Evolutionary conservation across 37 sponge, comb jelly and placozoan genomes (phyloP), one percentile per base, ranked within the genome.

Genomic region (Aphrocallistes beatrix): DNA sequence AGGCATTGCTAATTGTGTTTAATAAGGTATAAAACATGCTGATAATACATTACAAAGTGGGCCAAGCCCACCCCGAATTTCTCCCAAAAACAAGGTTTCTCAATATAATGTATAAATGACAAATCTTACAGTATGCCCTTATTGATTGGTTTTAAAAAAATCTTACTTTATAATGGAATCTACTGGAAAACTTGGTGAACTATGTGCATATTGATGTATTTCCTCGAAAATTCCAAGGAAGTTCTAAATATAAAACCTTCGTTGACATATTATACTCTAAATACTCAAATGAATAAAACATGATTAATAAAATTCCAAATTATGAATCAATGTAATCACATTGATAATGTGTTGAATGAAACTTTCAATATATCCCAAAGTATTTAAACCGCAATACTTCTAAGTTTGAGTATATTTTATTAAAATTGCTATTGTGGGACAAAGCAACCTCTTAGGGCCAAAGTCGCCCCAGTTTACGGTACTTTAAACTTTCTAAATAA

Each of bases 161-260:
- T 60, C 10, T 60, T 60, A 28, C 75, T 60, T 60, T 13, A 60
- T 60, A 32, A 3, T 60, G 75, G 75, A 32, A 60, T 60, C 25
- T 30, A n/a, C 10, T 60, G 75, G 75, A 60, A 60, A 13, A 60
- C 25, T 28, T 60, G 25, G 75, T 60, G 75, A 60, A 60, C 75
- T 32, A 60, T 60, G 75, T 60, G 75, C 75, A 60, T 60, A 28
- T 32, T 60, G 75, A 60, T 60, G 75, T 28, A 21, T 28, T 60
- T 60, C 75, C 75, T 60, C 75, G 75, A 60, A 60, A 60, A 60
- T 60, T 60, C 75, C 75, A 60, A 60, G 34, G 75, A 60, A 60
- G 75, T 60, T 60, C 75, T 60, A 60, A 60, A 60, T 13, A 60
- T 60, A 60, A 60, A 25, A 32, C 8, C 75, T 60, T 60, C 8